Conservation (phyloP, 2,797 vertebrate genomes). For the Coracias cyanogaster region DNA sequence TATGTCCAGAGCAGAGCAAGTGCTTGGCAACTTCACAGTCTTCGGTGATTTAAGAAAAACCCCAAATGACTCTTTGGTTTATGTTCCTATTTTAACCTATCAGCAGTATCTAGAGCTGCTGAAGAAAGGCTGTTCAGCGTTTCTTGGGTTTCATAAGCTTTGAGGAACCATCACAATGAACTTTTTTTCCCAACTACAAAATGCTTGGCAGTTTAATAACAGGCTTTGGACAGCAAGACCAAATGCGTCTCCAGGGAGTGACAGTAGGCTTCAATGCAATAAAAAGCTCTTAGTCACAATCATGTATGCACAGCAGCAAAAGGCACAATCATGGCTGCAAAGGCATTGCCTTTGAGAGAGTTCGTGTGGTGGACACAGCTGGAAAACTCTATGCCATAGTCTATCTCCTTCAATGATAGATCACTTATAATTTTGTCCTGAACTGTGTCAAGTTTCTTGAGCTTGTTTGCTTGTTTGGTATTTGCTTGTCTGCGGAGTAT, state of each 20-base stretch:
- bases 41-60: constrained; percentile 34
- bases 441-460: not conserved
- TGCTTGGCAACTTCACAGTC: not conserved
- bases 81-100: constrained; percentile 3
- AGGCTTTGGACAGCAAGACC: not conserved
- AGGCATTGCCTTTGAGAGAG: not conserved
- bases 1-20: constrained; percentile 36
- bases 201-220: not conserved
- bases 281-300: not conserved
- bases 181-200: not conserved
- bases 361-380: not conserved
- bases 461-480: not conserved
- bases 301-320: fast-evolving
- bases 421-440: not conserved
- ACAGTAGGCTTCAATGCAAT: not conserved
- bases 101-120: not conserved
- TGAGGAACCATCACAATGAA: not conserved
- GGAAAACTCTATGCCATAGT: not conserved
- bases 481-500: not conserved
- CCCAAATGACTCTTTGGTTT: not conserved
- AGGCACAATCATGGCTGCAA: not conserved
- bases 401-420: not conserved
- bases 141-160: not conserved
- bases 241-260: not conserved
- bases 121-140: not conserved